These are phyloP conservation scores for Agonopterix heracliana DNA, from an alignment of 2,888 invertebrate genomes.

Conservation along the genomic window DNA sequence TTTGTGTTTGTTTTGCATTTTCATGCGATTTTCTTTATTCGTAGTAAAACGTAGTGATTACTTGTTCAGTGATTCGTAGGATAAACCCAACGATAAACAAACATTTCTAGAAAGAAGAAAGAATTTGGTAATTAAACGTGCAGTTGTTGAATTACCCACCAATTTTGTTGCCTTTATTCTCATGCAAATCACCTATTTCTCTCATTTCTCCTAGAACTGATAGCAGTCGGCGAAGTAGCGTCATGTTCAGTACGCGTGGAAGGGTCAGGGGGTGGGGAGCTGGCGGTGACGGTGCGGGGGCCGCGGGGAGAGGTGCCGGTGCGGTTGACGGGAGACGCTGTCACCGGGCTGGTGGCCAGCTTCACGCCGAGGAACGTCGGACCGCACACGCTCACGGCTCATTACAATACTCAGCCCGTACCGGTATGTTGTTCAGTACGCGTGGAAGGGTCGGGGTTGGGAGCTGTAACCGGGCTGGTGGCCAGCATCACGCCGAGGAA, in stretches of 20 bases:
- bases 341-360: constrained; percentile 91
- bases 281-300: constrained; percentile 93
- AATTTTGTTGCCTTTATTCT: no score
- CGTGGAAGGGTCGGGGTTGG: constrained; percentile 79
- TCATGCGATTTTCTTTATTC: no score
- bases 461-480: constrained; percentile 92
- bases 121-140: no score
- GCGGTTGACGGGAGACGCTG: constrained; percentile 91
- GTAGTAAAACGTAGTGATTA: no score
- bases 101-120: no score
- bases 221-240: constrained; percentile 83
- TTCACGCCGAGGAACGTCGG: constrained; percentile 96
- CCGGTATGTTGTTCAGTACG: constrained; percentile 68
- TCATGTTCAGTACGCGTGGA: constrained; percentile 70
- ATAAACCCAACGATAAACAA: no score
- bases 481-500: constrained; percentile 94
- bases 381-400: constrained; percentile 91
- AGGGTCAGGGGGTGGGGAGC: constrained; percentile 83
- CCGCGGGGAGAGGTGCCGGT: constrained; percentile 91
- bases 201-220: constrained; percentile 76
- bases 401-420: constrained; percentile 92
- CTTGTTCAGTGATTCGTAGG: no score
- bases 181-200: no score
- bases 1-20: no score
- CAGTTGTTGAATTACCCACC: no score